Base-by-base conservation (phyloP, 2,113 vertebrate species). In the Excalfactoria chinensis region DNA sequence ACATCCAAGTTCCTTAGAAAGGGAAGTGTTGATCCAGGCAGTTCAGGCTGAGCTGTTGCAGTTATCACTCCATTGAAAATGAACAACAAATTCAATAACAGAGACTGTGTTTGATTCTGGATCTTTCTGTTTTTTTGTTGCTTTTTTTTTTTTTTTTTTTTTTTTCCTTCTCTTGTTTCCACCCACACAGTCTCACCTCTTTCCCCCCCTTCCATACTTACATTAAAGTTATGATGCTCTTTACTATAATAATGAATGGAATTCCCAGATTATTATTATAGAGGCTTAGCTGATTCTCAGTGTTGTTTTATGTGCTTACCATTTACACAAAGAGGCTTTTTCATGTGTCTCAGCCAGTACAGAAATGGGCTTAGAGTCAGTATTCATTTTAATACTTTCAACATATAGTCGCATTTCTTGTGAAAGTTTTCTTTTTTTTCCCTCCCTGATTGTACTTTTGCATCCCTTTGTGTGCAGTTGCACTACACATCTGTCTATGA, bases 191-290 rank as follows among this genome's bases (percentile, higher is more conserved):
- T 16, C 86, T 90, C 89, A 88, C 84, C 75, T 93, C 60, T 89
- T 84, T 81, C 86, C 83, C 55, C 69, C 41, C 14, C 84, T 66
- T 95, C 62, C 90, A 56, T 44, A 21, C 68, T 91, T 81, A 79
- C 48, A 71, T 93, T 91, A 78, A 93, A 91, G 75, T 96, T 94
- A 91, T 78, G 75, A 84, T 88, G 78, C 60, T 79, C 73, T 95
- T 88, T 93, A 77, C 67, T 90, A 51, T 62, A 94, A 90, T 75
- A 94, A 95, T 62, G 77, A 95, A 93, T 86, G 80, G 89, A 95
- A 93, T 94, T 90, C 72, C 80, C 84, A 93, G 83, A 94, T 95
- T 93, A 93, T 94, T 93, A 88, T 97, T 96, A 94, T 86, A 92
- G 66, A 94, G 69, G 40, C 18, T 96, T 92, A 94, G 93, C 59